Percentiles rank a stretch among this genome's conserved stretches.
Evolutionary conservation across 92 coral and sea anemone species (phyloP).

Genomic region (Palythoa grandis): DNA sequence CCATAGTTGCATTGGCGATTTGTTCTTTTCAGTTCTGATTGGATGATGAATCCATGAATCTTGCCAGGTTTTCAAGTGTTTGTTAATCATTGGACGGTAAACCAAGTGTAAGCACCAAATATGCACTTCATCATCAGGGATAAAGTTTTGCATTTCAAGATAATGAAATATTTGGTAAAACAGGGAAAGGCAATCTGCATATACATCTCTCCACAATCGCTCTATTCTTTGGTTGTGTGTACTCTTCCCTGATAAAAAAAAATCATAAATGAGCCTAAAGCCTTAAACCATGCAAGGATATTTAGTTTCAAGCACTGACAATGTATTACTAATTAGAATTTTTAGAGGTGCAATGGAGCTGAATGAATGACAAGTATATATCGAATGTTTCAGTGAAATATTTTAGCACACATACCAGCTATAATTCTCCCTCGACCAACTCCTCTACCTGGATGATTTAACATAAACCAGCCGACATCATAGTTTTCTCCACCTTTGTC

Average conservation of each 20-base stretch:
- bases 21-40: conserved; percentile 40
- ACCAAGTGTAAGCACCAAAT: conserved; percentile 56
- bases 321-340: no score
- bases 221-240: conserved; percentile 68
- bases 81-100: conserved; percentile 52
- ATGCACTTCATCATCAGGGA: conserved; percentile 48
- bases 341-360: neutral
- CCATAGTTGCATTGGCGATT: conserved; percentile 42
- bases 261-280: neutral
- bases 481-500: conserved; percentile 37
- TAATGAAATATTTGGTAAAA: conserved; percentile 46
- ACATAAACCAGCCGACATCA: conserved; percentile 24
- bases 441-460: conserved; percentile 40
- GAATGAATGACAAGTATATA: neutral
- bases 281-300: no score
- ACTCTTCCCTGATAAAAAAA: conserved; percentile 49
- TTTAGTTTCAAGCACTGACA: no score
- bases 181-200: conserved; percentile 37
- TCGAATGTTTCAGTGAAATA: neutral
- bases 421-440: conserved; percentile 44
- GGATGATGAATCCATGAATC: conserved; percentile 53
- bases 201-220: conserved; percentile 60
- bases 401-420: conserved; percentile 16
- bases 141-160: conserved; percentile 37
- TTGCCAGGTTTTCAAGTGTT: conserved; percentile 41